Conservation (phyloP, 2,797 vertebrate genomes). For the Lerista edwardsae region DNA sequence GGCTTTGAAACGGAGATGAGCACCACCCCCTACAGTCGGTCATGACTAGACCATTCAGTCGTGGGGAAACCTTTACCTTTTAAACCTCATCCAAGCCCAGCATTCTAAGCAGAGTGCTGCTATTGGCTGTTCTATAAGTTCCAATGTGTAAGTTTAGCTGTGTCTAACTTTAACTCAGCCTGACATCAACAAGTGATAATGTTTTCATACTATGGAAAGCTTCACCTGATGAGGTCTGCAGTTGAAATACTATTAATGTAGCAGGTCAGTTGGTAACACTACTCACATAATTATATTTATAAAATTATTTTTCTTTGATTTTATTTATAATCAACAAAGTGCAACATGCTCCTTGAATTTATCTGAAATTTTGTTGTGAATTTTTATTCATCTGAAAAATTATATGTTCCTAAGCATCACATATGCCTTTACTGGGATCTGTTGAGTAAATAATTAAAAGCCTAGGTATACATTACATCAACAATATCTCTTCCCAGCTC, state of each 20-base stretch:
- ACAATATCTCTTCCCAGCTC: neutral
- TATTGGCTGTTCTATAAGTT: neutral
- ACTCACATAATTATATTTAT: too few relatives aligned
- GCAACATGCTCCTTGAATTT: neutral
- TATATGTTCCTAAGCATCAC: neutral
- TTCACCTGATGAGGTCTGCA: neutral
- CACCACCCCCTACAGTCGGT: too few relatives aligned
- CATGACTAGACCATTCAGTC: too few relatives aligned
- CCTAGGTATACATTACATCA: conserved; percentile 3
- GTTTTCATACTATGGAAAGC: neutral
- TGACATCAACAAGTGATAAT: neutral
- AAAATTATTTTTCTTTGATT: neutral
- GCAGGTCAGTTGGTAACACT: neutral
- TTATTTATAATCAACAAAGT: neutral
- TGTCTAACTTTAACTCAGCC: neutral
- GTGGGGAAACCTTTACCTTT: too few relatives aligned
- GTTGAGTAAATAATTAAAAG: neutral
- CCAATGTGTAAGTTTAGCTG: neutral
- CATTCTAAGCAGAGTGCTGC: neutral
- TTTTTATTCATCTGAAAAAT: neutral
- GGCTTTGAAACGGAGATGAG: too few relatives aligned
- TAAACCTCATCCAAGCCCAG: neutral
- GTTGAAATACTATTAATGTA: neutral
- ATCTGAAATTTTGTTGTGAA: neutral
- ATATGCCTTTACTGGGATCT: neutral